Conservation (phyloP, 2,113 vertebrate genomes). For the Microcebus griseorufus region DNA sequence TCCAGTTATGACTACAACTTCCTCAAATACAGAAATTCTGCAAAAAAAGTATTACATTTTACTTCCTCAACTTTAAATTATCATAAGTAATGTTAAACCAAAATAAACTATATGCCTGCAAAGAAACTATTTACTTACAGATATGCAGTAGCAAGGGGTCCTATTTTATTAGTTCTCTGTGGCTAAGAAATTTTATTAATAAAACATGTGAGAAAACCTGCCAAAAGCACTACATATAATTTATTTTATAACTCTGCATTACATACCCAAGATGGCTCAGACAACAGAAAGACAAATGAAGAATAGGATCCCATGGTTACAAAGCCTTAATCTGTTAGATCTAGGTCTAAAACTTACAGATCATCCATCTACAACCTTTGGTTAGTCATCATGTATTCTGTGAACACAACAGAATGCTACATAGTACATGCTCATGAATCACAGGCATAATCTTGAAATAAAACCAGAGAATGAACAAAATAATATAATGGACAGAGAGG, state of each 20-base stretch:
- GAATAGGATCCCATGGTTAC: background rate
- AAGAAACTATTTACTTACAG: conserved; percentile 6
- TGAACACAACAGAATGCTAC: conserved; percentile 15
- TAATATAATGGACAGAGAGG: background rate
- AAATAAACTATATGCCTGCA: conserved; percentile 11
- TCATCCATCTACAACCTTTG: background rate
- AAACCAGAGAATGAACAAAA: conserved; percentile 37
- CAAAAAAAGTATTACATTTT: conserved; percentile 57
- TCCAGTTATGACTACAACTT: conserved; percentile 21
- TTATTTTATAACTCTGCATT: conserved; percentile 10
- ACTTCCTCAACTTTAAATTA: conserved; percentile 55
- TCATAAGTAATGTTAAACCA: conserved; percentile 30
- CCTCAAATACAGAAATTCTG: conserved; percentile 51
- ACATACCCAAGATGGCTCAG: background rate
- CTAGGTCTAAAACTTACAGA: conserved; percentile 9
- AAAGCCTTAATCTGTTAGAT: conserved; percentile 24
- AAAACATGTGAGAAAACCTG: conserved; percentile 32
- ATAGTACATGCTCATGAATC: conserved; percentile 24
- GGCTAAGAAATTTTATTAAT: background rate
- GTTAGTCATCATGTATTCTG: background rate
- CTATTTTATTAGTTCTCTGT: background rate
- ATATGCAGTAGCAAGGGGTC: background rate
- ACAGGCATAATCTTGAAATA: conserved; percentile 33
- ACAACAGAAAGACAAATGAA: background rate
- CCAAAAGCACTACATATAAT: background rate